Conservation (phyloP, 1,140 invertebrate species). For the Bactericera cockerelli region DNA sequence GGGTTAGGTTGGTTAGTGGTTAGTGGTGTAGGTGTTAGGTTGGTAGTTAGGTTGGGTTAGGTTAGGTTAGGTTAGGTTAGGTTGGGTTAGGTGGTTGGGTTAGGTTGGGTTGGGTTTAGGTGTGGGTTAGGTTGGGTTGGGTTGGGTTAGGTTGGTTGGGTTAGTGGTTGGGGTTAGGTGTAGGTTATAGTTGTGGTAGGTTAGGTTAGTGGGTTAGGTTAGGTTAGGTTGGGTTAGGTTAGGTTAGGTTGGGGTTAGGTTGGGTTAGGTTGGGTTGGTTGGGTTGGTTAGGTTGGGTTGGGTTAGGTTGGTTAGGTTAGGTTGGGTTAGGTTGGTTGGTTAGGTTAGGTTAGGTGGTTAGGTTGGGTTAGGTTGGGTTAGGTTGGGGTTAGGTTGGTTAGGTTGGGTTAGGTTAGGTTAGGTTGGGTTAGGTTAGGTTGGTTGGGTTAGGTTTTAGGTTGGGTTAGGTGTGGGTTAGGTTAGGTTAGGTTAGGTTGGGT, state of each 20-base stretch:
- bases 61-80: slow-evolving; percentile 17
- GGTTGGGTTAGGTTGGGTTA: slow-evolving; percentile 13
- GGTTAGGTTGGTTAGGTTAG: slow-evolving; percentile 18
- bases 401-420: slow-evolving; percentile 22
- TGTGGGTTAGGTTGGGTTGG: slow-evolving; percentile 23
- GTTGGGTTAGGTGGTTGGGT: slow-evolving; percentile 22
- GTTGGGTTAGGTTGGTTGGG: slow-evolving; percentile 19
- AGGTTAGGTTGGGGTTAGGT: slow-evolving; percentile 24
- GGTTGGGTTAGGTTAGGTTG: slow-evolving; percentile 20
- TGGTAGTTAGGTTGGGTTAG: slow-evolving; percentile 19
- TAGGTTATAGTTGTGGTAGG: slow-evolving; percentile 12
- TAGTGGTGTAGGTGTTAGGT: slow-evolving; percentile 23
- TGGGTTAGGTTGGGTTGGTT: slow-evolving; percentile 18
- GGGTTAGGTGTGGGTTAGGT: slow-evolving; percentile 26
- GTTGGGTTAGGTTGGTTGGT: slow-evolving; percentile 19
- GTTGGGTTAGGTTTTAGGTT: slow-evolving; percentile 24
- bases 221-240: slow-evolving; percentile 26
- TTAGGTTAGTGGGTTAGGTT: slow-evolving; percentile 21
- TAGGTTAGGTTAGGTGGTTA: slow-evolving; percentile 19
- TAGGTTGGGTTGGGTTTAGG: slow-evolving; percentile 20
- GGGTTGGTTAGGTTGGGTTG: slow-evolving; percentile 21
- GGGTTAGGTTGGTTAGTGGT: slow-evolving; percentile 21
- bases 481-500: slow-evolving; percentile 27
- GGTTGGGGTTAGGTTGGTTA: slow-evolving; percentile 21
- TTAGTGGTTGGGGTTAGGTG: slow-evolving; percentile 23